Base-by-base conservation (phyloP, 2,797 vertebrate species). In the Bufotes viridis region DNA sequence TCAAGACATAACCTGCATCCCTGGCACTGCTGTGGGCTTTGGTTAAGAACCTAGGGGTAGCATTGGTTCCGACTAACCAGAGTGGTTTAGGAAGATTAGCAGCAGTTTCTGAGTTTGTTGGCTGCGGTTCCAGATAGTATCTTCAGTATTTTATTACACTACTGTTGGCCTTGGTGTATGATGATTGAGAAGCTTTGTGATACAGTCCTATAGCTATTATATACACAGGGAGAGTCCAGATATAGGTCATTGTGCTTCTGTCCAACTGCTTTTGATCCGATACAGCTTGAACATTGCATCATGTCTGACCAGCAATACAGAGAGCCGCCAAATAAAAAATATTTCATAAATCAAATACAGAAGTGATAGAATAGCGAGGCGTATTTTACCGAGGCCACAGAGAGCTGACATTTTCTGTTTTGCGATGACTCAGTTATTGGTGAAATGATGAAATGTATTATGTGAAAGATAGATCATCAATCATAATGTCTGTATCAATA, bases 351-450 rank as follows among this genome's bases (percentile, higher is more conserved):
- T 81, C 79, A 81, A 17, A 53, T 24, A 42, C 29, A n/a, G 29
- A 8, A n/a, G 7, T 81, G 79, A 61, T 29, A 12, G 78, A 8
- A 22, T 2, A 51, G 70, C 57, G 8, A 7, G n/a, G 13, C 4
- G 7, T 22, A 81, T n/a, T 42, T 61, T 26, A 61, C 55, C 1
- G 18, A 8, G 26, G 11, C 26, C 60, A 2, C 34, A 49, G 22
- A 2, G 10, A n/a, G 61, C 20, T 81, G 80, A 81, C 61, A 81
- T 9, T 65, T 65, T 67, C 61, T 65, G 80, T 51, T 15, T 18
- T 24, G 22, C 7, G 42, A 67, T 65, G 80, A 81, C 60, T 81
- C 80, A 67, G 60, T 65, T 65, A 67, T 65, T 51, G 20, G 42
- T n/a, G 79, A 34, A 60, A 63, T 81, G 58, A 34, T 63, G 58